Evolutionary conservation across 2,797 vertebrate species (phyloP).

Genomic region (Enteromius anoplus): DNA sequence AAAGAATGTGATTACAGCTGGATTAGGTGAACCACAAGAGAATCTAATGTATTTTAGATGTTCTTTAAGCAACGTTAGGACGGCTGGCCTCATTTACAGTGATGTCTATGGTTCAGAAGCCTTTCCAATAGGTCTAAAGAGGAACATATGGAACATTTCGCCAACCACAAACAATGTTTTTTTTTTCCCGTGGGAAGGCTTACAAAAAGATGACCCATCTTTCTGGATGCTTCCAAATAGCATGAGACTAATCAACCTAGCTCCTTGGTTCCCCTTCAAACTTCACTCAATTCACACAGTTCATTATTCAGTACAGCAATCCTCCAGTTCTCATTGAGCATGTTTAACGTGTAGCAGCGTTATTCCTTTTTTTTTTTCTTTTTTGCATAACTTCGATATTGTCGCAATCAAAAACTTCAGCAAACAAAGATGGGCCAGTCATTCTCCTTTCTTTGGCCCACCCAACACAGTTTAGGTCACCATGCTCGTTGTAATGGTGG

Average conservation of each 20-base stretch:
- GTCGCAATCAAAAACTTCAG: slow-evolving; percentile 50
- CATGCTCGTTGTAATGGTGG: slow-evolving; percentile 75
- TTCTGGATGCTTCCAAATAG: slow-evolving; percentile 53
- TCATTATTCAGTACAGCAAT: slow-evolving; percentile 70
- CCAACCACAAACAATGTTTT: slow-evolving; percentile 28
- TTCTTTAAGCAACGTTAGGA: slow-evolving; percentile 53
- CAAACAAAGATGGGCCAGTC: slow-evolving; percentile 11
- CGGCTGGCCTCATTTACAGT: slow-evolving; percentile 21
- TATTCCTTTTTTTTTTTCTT: slow-evolving; percentile 64
- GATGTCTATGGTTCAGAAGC: slow-evolving; percentile 23
- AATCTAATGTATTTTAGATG: slow-evolving; percentile 57
- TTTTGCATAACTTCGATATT: slow-evolving; percentile 59
- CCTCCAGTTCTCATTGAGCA: slow-evolving; percentile 82
- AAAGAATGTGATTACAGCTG: slow-evolving; percentile 63
- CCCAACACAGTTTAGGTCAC: slow-evolving; percentile 74
- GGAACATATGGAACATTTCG: slow-evolving; percentile 41
- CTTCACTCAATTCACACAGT: slow-evolving; percentile 57
- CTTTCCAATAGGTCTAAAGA: slow-evolving; percentile 34
- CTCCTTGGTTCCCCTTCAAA: slow-evolving; percentile 47
- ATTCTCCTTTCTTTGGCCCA: slow-evolving; percentile 19
- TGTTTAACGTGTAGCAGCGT: slow-evolving; percentile 82
- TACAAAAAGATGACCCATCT: slow-evolving; percentile 44
- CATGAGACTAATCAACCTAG: slow-evolving; percentile 52
- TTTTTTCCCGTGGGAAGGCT: slow-evolving; percentile 46
- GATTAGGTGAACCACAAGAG: slow-evolving; percentile 59